Percentiles rank a stretch among this genome's conserved stretches.
phyloP scores from a whole-genome alignment of 1,140 invertebrate genomes.

The Drosophila ohnishii region DNA sequence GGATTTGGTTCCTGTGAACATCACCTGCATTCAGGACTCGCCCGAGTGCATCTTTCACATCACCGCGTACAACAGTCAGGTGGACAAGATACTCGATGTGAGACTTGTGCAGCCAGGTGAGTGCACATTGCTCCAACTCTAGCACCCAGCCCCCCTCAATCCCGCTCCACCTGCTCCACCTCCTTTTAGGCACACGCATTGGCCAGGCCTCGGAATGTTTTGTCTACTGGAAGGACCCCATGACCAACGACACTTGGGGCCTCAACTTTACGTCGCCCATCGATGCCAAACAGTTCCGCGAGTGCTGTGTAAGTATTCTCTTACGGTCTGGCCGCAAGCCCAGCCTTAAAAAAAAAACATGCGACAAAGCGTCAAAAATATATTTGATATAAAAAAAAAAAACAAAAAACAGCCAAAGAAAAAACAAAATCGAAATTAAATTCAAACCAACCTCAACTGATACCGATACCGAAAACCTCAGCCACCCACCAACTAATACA shows the following conservation, averaged over 20 bases:
- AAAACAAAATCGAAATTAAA: conserved; percentile 41
- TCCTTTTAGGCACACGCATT: conserved; percentile 92
- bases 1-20: conserved; percentile 98
- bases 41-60: conserved; percentile 98
- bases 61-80: conserved; percentile 98
- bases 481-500: conserved; percentile 53
- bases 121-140: conserved; percentile 38
- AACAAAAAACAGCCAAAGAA: conserved; percentile 26
- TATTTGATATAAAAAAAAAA: conserved; percentile 10
- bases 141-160: no score
- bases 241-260: conserved; percentile 99
- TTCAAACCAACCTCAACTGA: conserved; percentile 54
- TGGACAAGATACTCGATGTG: conserved; percentile 98
- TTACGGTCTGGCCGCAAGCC: conserved; percentile 70
- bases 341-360: conserved; percentile 17
- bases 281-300: conserved; percentile 97
- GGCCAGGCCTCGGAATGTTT: conserved; percentile 99
- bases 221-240: conserved; percentile 98
- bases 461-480: conserved; percentile 66
- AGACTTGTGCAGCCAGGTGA: conserved; percentile 97
- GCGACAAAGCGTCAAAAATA: conserved; percentile 10
- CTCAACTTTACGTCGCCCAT: conserved; percentile 98
- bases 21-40: conserved; percentile 97
- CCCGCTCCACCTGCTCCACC: conserved; percentile 1
- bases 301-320: conserved; percentile 96